Base-by-base conservation (phyloP, 2,888 invertebrate genomes). In the Cheilosia variabilis region DNA sequence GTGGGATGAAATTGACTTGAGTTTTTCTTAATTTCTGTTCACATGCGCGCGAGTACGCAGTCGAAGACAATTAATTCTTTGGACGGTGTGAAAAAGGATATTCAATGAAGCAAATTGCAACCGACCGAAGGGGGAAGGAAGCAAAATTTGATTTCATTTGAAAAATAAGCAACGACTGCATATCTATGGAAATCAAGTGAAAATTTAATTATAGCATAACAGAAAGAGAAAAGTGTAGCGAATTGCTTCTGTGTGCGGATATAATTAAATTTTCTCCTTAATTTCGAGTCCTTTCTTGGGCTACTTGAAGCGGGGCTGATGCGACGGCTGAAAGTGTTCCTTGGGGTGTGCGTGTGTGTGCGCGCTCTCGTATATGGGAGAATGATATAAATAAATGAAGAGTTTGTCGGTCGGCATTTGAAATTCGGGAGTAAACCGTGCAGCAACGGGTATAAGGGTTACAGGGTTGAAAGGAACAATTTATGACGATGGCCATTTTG, bases 221-320 rank as follows among this genome's bases (percentile, higher is more conserved):
- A 31, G 31, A 31, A 71, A 66, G 60, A 71, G 47, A 47, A 47
- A 72, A 82, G 71, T 66, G 77, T 82, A 66, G 55, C 82, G 53
- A 82, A 77, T 82, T 65, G 19, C 19, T 17, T 75, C 43, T 62
- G 31, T 58, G 65, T 47, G 31, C 31, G 57, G 76, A 57, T 76
- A 24, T 82, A 82, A 82, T 77, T 77, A 82, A 66, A 82, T 82
- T 82, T 82, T 66, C 58, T 53, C 71, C 65, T 60, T 66, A 65
- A 72, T 82, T 82, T 58, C 45, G 31, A 72, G 77, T 60, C 41
- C 53, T 69, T 77, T 71, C 63, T 50, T 60, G 45, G 43, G 60
- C 27, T 43, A 63, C 52, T 79, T 58, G 57, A 58, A 27, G 41
- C 31, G 45, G 19, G 2, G 10, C n/a, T n/a, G 17, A 13, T 10